Percentiles rank a stretch among this genome's conserved stretches.
These are phyloP conservation scores for Ciconia maguari DNA, from an alignment of 2,113 vertebrate genomes.

Conservation along the genomic window DNA sequence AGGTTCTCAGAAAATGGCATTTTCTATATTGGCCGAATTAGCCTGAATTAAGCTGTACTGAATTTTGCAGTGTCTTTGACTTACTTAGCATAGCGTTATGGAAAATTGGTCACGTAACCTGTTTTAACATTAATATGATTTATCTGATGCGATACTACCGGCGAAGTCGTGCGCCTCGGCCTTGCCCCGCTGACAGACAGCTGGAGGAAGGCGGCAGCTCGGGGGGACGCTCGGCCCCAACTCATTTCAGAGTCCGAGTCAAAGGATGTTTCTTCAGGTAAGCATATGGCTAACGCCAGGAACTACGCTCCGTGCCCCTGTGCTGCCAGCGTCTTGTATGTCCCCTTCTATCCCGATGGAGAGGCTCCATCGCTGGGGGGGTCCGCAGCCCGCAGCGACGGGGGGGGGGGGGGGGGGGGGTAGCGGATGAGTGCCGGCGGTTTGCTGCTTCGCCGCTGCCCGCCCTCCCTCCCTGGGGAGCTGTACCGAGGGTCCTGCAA, in stretches of 20 bases:
- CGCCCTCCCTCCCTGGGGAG: background rate
- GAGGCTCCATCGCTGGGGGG: background rate
- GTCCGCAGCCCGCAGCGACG: too few species aligned
- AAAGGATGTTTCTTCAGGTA: accelerated
- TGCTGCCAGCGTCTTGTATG: accelerated
- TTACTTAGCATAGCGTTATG: accelerated
- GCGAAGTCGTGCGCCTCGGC: background rate
- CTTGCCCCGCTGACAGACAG: background rate
- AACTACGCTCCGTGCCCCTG: accelerated
- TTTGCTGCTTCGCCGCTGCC: background rate
- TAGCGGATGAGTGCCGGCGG: background rate
- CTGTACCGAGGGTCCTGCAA: background rate
- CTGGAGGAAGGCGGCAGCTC: accelerated
- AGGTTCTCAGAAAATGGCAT: background rate
- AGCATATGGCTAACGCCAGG: accelerated
- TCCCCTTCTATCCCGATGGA: background rate
- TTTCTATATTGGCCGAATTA: background rate
- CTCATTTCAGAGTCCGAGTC: accelerated
- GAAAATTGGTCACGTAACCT: background rate
- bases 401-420: background rate
- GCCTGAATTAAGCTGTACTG: too few species aligned
- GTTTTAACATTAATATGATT: accelerated
- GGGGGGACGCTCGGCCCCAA: accelerated
- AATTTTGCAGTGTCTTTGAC: background rate
- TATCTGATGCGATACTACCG: accelerated